phyloP scores from a whole-genome alignment of 2,113 vertebrate genomes.

The Hyla sarda region DNA sequence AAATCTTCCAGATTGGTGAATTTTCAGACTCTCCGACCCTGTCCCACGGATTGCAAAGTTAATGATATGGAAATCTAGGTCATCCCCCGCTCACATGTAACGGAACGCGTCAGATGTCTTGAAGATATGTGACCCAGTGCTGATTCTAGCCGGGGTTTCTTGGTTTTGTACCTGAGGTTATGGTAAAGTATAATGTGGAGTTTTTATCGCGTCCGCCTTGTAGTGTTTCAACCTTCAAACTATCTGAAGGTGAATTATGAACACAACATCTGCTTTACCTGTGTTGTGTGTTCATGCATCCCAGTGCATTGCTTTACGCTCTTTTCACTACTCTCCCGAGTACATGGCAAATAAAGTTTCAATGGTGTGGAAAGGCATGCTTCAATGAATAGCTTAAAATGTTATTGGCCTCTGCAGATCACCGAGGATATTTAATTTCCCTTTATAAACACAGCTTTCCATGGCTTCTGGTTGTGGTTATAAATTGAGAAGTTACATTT shows the following conservation, averaged over 20 bases:
- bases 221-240: slow-evolving; percentile 43
- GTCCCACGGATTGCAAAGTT: background rate
- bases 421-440: slow-evolving; percentile 51
- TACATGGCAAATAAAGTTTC: slow-evolving; percentile 52
- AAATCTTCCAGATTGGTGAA: background rate
- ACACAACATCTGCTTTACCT: slow-evolving; percentile 54
- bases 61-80: slow-evolving; percentile 25
- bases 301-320: background rate
- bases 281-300: slow-evolving; percentile 22
- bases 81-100: background rate
- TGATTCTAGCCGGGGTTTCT: too few species aligned
- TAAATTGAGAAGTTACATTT: slow-evolving; percentile 23
- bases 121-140: background rate
- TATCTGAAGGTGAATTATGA: slow-evolving; percentile 56
- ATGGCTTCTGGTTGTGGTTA: background rate
- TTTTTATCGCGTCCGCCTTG: background rate
- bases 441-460: slow-evolving; percentile 37
- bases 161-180: too few species aligned
- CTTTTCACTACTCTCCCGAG: slow-evolving; percentile 37
- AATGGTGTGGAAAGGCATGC: slow-evolving; percentile 58
- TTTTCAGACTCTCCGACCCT: background rate
- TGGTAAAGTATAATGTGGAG: background rate
- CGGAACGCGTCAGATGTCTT: background rate
- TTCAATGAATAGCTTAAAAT: slow-evolving; percentile 55
- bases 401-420: slow-evolving; percentile 50